Conservation (phyloP, 2,888 invertebrate genomes). For the Leptopilina syphax region DNA sequence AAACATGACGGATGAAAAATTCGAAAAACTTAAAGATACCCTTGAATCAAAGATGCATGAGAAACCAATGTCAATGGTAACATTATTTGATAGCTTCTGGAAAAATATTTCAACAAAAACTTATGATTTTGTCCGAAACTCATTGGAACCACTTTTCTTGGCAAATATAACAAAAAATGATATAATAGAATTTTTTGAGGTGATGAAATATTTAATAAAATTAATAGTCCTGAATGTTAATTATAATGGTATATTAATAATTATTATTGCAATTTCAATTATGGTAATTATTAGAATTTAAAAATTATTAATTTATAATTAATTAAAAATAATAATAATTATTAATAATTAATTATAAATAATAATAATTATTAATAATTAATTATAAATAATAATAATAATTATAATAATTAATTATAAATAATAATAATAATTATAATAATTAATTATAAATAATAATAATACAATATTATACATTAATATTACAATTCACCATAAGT, state of each 20-base stretch:
- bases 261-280: no score
- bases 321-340: no score
- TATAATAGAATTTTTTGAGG: conserved; percentile 88
- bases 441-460: no score
- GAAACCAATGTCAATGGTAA: conserved; percentile 91
- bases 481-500: no score
- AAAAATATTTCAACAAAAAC: conserved; percentile 90
- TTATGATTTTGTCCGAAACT: conserved; percentile 94
- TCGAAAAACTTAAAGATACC: conserved; percentile 89
- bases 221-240: conserved; percentile 17
- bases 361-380: no score
- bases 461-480: no score
- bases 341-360: no score
- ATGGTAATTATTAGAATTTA: no score
- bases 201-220: conserved; percentile 70
- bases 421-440: no score
- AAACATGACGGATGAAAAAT: conserved; percentile 88
- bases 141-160: conserved; percentile 90
- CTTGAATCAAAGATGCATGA: conserved; percentile 90
- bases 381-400: no score
- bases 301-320: no score
- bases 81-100: conserved; percentile 88
- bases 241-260: background rate
- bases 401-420: no score
- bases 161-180: conserved; percentile 88